Evolutionary conservation across 1,140 invertebrate genomes (phyloP).

Genomic region (Argopecten irradians): DNA sequence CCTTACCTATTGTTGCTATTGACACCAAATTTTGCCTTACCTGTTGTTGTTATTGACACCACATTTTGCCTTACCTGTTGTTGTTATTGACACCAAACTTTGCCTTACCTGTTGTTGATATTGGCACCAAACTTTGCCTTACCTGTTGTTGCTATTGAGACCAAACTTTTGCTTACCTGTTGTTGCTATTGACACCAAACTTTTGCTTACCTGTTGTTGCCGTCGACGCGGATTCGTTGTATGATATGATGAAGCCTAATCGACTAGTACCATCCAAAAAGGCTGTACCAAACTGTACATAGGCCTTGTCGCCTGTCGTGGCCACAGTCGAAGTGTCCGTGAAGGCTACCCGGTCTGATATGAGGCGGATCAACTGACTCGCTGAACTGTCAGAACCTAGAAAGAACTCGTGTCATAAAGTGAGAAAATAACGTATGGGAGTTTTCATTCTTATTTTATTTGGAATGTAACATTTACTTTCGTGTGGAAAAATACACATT

Average conservation of each 20-base stretch:
- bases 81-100: too few species aligned
- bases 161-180: neutral
- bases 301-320: neutral
- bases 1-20: too few species aligned
- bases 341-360: neutral
- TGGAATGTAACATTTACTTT: too few species aligned
- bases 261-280: neutral
- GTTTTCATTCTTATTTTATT: too few species aligned
- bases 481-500: too few species aligned
- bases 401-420: neutral
- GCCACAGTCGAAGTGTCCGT: neutral
- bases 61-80: too few species aligned
- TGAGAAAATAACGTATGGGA: too few species aligned
- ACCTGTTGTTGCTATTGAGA: neutral
- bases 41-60: too few species aligned
- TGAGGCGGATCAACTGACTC: neutral
- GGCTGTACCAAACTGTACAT: neutral
- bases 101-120: too few species aligned
- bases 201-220: neutral
- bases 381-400: neutral
- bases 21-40: too few species aligned
- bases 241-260: neutral
- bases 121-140: too few species aligned
- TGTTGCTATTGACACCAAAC: neutral
- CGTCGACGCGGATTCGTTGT: neutral